Evolutionary conservation across 2,888 invertebrate genomes (phyloP), one percentile per base, ranked within the genome.

Genomic region (Branchipolynoe longqiensis): DNA sequence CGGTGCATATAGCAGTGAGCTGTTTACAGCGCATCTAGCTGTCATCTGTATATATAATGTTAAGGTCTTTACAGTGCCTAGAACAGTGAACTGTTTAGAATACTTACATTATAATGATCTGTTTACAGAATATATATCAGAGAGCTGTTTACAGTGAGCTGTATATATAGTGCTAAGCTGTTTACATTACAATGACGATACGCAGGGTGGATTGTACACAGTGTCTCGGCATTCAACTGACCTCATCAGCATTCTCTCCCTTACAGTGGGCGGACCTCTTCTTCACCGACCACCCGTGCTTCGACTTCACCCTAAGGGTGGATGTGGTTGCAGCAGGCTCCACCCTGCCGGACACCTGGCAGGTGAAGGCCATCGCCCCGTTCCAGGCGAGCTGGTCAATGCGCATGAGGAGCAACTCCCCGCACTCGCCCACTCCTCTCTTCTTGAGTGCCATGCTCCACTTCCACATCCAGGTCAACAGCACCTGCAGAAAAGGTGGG

Each of bases 251-350:
- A 69, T 6, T 41, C 40, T 36, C 54, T 33, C 54, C 74, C 81
- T 84, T 85, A 8, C 88, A 92, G 92, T 89, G 90, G 82, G 87
- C 86, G 0, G 59, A 85, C 1, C 85, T 92, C 12, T 89, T 88
- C 85, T 90, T 92, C 87, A 89, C 90, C 31, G 91, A 91, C 69
- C 87, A 87, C 3, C 81, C 89, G 12, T 78, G 69, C 6, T 88
- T 91, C 69, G 85, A 81, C 25, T 87, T 90, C 0, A 64, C 73
- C 0, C 73, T 91, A 3, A 41, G 14, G 1, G 48, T 78, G 54
- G 56, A 58, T 0, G 54, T 90, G 6, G 38, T 33, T 33, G 48
- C 2, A 33, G 28, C 18, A 2, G 12, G 25, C 3, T 84, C 83
- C 4, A 84, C 87, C 12, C 87, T 88, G 6, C 54, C 62, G 0